Base-by-base conservation (phyloP, 2,888 invertebrate species). In the Caradrina kadenii region DNA sequence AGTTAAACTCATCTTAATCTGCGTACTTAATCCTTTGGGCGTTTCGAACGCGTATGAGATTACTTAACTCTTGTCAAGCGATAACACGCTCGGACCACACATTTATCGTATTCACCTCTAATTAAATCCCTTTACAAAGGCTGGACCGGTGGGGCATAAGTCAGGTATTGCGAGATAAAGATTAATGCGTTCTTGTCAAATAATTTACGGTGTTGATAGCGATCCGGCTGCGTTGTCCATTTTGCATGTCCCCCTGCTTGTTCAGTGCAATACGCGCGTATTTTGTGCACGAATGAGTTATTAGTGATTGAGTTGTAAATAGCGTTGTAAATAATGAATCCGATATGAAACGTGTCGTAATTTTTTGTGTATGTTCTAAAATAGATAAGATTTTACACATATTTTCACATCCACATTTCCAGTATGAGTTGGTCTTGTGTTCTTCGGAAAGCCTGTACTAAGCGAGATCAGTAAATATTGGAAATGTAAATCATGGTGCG, bases 181-280 rank as follows among this genome's bases (percentile, higher is more conserved):
- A 94, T 92, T 92, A 94, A 94, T 93, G 91, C 86, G 82, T 81
- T 86, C 91, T 89, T 93, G 93, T 93, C 92, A 93, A 92, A 93
- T 94, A 94, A 94, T 93, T 94, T 94, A 94, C 93, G 87, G 88
- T 84, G 86, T 84, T 90, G 94, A 94, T 94, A 94, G 83, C 85
- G 66, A 80, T 73, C 69, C 79, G 69, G 76, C 66, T 71, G 73
- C 63, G 75, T 69, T 81, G 77, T 73, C 68, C 77, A 80, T 87
- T 85, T 84, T 81, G 84, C 83, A 83, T 84, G 80, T 82, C 73
- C n/a, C 59, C 56, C 17, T 56, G 73, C 56, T 70, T 61, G 73
- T 67, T 81, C 66, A 59, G 69, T 69, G 69, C 73, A 69, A 73
- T 69, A 72, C 66, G 66, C 19, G 71, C 54, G 67, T 74, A 76